Conservation (phyloP, 1,140 invertebrate genomes). For the Heliothis subflexa region DNA sequence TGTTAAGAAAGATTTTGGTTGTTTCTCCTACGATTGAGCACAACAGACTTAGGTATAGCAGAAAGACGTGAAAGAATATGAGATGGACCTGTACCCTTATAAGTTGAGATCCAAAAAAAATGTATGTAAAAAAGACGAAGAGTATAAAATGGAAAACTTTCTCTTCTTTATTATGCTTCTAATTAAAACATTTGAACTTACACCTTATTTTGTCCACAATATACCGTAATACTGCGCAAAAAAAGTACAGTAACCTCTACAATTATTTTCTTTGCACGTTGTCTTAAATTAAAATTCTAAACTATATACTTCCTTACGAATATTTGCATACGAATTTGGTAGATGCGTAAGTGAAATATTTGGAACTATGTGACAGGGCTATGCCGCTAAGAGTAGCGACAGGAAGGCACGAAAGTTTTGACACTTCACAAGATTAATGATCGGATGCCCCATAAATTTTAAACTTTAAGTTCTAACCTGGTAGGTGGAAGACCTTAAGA, state of each 20-base stretch:
- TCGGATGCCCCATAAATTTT: background rate
- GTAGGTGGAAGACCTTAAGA: background rate
- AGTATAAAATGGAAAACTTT: too few species aligned
- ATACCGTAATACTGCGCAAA: too few species aligned
- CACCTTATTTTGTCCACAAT: too few species aligned
- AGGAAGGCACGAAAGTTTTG: conserved; percentile 22
- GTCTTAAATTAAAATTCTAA: background rate
- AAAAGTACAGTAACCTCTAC: too few species aligned
- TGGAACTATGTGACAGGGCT: conserved; percentile 7
- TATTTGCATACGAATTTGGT: background rate
- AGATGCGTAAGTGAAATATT: background rate
- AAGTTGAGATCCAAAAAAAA: too few species aligned
- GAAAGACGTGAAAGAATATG: too few species aligned
- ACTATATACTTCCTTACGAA: background rate
- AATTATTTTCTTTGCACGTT: background rate
- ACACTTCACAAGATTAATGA: conserved; percentile 1
- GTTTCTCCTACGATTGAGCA: too few species aligned
- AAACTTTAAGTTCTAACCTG: background rate
- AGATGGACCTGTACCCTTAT: too few species aligned
- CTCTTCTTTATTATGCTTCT: too few species aligned
- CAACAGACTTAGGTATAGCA: background rate
- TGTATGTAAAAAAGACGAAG: too few species aligned
- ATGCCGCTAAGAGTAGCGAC: background rate
- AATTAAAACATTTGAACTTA: too few species aligned
- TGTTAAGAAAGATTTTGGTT: too few species aligned